Conservation (phyloP, 2,888 invertebrate species). For the Dryomyza anilis region DNA sequence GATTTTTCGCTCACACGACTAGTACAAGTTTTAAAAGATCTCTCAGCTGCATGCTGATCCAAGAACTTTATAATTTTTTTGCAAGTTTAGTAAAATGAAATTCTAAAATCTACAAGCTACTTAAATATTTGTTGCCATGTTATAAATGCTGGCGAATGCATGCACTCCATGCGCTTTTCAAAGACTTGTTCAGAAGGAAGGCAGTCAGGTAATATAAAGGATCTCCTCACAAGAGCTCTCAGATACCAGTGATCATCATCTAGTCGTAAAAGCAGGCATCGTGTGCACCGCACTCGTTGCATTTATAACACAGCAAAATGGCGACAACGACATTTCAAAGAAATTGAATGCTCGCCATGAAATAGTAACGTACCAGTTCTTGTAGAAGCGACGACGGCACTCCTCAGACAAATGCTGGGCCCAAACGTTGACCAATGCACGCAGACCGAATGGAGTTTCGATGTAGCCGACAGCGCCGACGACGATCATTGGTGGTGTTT, state of each 20-base stretch:
- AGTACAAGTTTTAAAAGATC: conserved; percentile 62
- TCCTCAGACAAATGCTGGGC: conserved; percentile 99
- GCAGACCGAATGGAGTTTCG: conserved; percentile 95
- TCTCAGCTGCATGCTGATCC: conserved; percentile 72
- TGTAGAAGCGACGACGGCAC: conserved; percentile 98
- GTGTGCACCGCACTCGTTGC: not conserved
- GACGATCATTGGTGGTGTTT: conserved; percentile 97
- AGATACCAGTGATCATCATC: conserved; percentile 61
- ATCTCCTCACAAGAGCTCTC: conserved; percentile 49
- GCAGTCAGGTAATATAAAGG: conserved; percentile 58
- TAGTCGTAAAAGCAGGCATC: conserved; percentile 28
- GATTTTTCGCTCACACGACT: conserved; percentile 58
- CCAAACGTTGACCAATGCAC: conserved; percentile 95
- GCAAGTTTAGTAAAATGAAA: conserved; percentile 34
- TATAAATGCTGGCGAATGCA: too few species aligned
- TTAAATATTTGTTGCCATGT: not conserved
- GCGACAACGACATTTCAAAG: conserved; percentile 36
- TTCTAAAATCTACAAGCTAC: not conserved
- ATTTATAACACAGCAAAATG: conserved; percentile 38
- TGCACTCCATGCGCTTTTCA: too few species aligned
- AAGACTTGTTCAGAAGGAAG: conserved; percentile 58
- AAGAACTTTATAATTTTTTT: conserved; percentile 64
- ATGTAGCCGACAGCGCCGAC: conserved; percentile 99
- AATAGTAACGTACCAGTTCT: conserved; percentile 88
- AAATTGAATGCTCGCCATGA: not conserved